Evolutionary conservation across 2,888 invertebrate species (phyloP), one percentile per base, ranked within the genome.

Genomic region (Pantelozetes paolii): DNA sequence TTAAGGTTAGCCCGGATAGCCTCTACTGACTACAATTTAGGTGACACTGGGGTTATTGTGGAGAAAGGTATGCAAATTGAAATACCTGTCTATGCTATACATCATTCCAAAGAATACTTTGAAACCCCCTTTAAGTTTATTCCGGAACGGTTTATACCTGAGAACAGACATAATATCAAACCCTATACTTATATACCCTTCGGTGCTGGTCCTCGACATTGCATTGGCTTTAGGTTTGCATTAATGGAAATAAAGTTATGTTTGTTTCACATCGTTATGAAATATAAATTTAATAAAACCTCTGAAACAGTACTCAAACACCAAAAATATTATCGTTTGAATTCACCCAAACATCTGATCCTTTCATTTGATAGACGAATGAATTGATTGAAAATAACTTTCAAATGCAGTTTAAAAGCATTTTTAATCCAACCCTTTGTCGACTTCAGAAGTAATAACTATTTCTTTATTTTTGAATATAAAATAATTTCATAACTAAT

Each of bases 31-130:
- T 70, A 70, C n/a, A 40, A 5, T n/a, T n/a, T 70, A 5, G 36
- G 32, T 1, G n/a, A 23, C 32, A 74, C 32, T 45, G 45, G 28
- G 3, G 59, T 74, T 36, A 1, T 2, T 2, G 13, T 75, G 20
- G 11, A n/a, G 15, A 26, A n/a, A 1, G 57, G 40, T 0, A 84
- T 84, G 0, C 78, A 83, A n/a, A 80, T 87, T 2, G 82, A 86
- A 23, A 84, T 88, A 62, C 86, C 87, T 18, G 82, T 84, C 9
- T 83, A 85, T 77, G 85, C 85, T 30, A 85, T 88, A 77, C 88
- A 88, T 76, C 85, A 85, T 80, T 87, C 88, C 79, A 84, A 86
- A 0, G 83, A 85, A 1, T 82, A 85, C 78, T 88, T 86, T 77
- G 85, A 86, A 0, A 83, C 88, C 11, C 89, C 89, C 0, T 83